Evolutionary conservation across 2,797 vertebrate genomes (phyloP), one percentile per base, ranked within the genome.

Genomic region (Sebastes kiyomatsui): DNA sequence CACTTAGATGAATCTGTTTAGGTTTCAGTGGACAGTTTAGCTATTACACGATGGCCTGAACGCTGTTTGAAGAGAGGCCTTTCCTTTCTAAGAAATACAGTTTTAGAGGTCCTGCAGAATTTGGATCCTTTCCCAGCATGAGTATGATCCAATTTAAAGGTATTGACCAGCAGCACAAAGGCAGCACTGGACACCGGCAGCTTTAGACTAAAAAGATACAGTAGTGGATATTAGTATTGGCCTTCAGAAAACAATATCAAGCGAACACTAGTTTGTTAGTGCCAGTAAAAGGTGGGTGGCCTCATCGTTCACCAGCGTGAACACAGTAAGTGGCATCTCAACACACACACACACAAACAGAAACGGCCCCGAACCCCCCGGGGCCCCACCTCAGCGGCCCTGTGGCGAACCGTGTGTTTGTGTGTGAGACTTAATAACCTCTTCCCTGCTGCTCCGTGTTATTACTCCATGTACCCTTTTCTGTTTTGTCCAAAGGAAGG

Each of bases 401-500:
- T 85, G 84, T 82, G 87, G 84, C 72, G 35, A 86, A 76, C 80
- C 35, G 54, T 88, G 92, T 84, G 84, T 90, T 84, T 86, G 87
- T 86, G 82, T 83, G 80, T 60, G 77, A 82, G 82, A 77, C 88
- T 84, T 91, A 91, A 93, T 93, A 91, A 90, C 91, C 89, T 88
- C 84, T 84, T 88, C 92, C 92, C 92, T 82, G 87, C 85, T 88
- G 90, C 86, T 92, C 81, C 35, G 56, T 79, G 88, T 90, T 92
- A 90, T 93, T 92, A 91, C 85, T 82, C 88, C 81, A 71, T 83
- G 67, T 77, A 86, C 68, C 83, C 79, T 78, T 42, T 33, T 84
- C 84, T 85, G 80, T 77, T 90, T 88, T 88, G 86, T 91, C 84
- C 85, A 80, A 79, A 81, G 64, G 87, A 88, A 64, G 76, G 71